Evolutionary conservation across 2,888 invertebrate genomes (phyloP), one percentile per base, ranked within the genome.

Genomic region (Megaustenia siamemsis): DNA sequence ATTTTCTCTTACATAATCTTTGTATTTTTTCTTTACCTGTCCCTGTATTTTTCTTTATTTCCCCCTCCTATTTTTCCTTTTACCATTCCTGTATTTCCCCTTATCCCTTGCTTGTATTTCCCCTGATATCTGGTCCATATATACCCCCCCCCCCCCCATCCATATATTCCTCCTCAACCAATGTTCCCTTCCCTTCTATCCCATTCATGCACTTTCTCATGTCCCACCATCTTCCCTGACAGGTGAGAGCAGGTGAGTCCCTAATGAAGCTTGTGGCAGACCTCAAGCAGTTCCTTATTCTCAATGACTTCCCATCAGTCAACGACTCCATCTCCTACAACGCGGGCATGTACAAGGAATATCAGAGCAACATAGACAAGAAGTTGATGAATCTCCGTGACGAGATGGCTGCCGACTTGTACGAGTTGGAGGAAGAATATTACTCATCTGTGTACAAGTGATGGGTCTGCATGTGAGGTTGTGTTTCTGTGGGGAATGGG

Each of bases 271-370:
- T 99, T 45, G 98, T 99, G 0, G 98, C 98, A 0, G 99, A 99
- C 93, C 97, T 99, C 87, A 99, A 99, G 93, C 99, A 99, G 93
- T 99, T 99, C 94, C 95, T 99, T 71, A 98, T 99, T 91, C 95
- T 99, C 35, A 99, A 99, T 94, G 99, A 99, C 94, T 99, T 99
- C 93, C 98, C 98, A 71, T 98, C 98, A 1, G 98, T 99, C 0
- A 99, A 99, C 94, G 98, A 99, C 93, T 97, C 98, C 0, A 99
- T 99, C 88, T 96, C 97, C n/a, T 97, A 97, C 90, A 98, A 98
- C 93, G 97, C 97, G 0, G 97, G 97, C 93, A 94, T 98, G 21
- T 98, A 97, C 93, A 96, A 97, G 84, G 96, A 97, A 0, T 97
- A 97, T 92, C 98, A 98, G 95, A 96, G 96, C 75, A 98, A 98